Evolutionary conservation across 2,113 vertebrate genomes (phyloP).

Genomic region (Aleadryas rufinucha): DNA sequence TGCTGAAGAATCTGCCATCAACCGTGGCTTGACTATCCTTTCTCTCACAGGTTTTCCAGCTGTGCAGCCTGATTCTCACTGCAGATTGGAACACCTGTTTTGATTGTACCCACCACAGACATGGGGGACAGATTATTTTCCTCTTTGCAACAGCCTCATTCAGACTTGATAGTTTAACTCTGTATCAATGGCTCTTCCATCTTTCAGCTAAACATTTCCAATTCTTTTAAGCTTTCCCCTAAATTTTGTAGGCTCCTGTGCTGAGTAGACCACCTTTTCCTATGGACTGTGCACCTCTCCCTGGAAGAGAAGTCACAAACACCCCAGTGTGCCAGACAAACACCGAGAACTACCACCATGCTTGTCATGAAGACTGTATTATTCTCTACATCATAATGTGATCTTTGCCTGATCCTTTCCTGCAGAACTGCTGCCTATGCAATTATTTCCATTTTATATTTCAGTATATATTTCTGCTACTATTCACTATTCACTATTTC

Average conservation of each 20-base stretch:
- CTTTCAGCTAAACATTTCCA: not conserved
- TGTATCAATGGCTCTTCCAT: not conserved
- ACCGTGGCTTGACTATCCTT: not conserved
- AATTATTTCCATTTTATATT: not conserved
- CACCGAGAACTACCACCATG: not conserved
- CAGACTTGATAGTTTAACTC: not conserved
- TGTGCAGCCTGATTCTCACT: not conserved
- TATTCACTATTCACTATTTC: not conserved
- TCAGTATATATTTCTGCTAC: too few species aligned
- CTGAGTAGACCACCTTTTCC: not conserved
- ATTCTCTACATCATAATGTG: not conserved
- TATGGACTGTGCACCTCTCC: not conserved
- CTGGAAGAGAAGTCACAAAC: not conserved
- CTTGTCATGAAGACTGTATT: not conserved
- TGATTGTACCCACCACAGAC: too few species aligned
- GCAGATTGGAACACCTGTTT: not conserved
- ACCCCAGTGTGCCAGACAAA: not conserved
- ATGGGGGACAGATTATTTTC: fast-evolving
- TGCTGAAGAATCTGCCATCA: not conserved
- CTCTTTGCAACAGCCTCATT: not conserved
- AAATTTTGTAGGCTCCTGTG: not conserved
- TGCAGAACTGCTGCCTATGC: not conserved
- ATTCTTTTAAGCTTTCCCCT: not conserved
- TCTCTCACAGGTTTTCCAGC: not conserved
- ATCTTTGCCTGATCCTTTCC: not conserved